Conservation (phyloP, 2,113 vertebrate genomes). For the Catagonus wagneri region DNA sequence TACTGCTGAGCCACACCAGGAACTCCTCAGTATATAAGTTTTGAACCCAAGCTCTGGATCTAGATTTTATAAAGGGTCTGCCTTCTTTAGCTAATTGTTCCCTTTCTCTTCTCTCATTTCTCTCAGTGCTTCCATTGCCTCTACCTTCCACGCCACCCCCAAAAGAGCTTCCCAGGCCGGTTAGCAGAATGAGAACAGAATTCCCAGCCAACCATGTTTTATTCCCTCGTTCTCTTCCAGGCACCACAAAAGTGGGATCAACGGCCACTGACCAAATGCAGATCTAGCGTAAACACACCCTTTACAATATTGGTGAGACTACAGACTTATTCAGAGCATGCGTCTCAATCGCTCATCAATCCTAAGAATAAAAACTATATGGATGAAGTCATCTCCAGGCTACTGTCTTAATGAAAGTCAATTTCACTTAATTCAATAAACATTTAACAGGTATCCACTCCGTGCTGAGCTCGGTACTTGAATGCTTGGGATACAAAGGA, state of each 20-base stretch:
- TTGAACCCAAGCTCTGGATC: background rate
- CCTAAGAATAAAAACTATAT: slow-evolving; percentile 38
- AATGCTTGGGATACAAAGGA: background rate
- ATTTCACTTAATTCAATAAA: slow-evolving; percentile 23
- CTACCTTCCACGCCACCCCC: background rate
- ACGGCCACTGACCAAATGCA: background rate
- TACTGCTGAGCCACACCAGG: no score
- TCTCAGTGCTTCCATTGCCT: background rate
- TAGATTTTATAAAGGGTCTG: background rate
- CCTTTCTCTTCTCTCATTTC: background rate
- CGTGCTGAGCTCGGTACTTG: background rate
- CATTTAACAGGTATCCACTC: slow-evolving; percentile 24
- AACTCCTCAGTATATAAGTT: background rate
- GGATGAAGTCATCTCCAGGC: background rate
- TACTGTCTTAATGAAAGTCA: slow-evolving; percentile 34
- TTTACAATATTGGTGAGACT: background rate
- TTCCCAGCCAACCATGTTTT: background rate
- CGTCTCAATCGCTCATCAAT: slow-evolving; percentile 8
- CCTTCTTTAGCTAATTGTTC: background rate
- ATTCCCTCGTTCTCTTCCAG: background rate
- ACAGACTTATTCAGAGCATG: background rate
- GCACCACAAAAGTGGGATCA: background rate
- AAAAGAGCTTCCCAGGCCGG: background rate
- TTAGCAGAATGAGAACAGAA: background rate
- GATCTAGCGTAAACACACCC: background rate